Evolutionary conservation across 2,797 vertebrate species (phyloP).

Genomic region (Lepus townsendii): DNA sequence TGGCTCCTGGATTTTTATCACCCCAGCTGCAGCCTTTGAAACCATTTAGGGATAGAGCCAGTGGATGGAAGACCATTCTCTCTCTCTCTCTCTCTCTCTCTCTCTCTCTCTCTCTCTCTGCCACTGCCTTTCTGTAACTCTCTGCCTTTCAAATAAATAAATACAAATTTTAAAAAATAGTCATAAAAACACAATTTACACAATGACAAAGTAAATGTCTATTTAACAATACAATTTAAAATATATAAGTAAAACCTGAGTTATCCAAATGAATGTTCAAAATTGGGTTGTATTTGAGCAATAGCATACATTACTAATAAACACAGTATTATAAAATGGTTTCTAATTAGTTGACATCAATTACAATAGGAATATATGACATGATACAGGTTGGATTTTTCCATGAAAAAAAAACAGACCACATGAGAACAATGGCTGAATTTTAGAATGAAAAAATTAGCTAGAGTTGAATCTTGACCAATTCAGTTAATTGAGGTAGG

Average conservation of each 20-base stretch:
- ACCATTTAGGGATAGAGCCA: too few species aligned
- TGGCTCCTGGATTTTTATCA: too few species aligned
- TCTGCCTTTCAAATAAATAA: too few species aligned
- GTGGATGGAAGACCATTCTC: too few species aligned
- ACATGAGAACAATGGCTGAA: not conserved
- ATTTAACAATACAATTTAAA: not conserved
- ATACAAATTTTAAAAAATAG: too few species aligned
- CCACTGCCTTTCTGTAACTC: too few species aligned
- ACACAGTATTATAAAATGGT: not conserved
- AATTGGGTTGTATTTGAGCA: not conserved
- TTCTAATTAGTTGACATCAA: not conserved
- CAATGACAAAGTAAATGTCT: not conserved
- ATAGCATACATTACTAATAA: not conserved
- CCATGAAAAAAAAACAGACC: not conserved
- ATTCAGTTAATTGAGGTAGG: not conserved
- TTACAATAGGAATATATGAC: not conserved
- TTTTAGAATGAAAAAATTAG: not conserved
- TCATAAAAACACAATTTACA: not conserved
- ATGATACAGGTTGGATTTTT: not conserved
- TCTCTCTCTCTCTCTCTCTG: too few species aligned
- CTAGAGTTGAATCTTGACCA: not conserved
- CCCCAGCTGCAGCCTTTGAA: too few species aligned
- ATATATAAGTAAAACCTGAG: not conserved
- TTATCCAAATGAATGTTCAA: not conserved
- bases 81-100: too few species aligned